Percentiles rank a stretch among this genome's conserved stretches.
Conservation (phyloP, 2,888 invertebrate species). For the Hirtodrosophila duncani region DNA sequence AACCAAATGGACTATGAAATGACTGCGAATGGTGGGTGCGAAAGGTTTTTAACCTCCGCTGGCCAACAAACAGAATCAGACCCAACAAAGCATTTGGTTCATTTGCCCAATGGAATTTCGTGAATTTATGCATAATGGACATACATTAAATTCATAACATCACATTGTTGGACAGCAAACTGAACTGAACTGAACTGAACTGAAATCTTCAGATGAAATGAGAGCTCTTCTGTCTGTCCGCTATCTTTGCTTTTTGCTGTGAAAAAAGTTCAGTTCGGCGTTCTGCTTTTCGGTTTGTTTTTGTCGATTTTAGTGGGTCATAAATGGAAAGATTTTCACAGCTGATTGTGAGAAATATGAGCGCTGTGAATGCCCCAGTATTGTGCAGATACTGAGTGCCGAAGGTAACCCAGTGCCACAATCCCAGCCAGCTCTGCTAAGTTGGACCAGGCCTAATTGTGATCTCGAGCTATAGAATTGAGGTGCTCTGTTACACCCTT, state of each 20-base stretch:
- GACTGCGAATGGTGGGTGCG: conserved; percentile 21
- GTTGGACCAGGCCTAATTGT: conserved; percentile 11
- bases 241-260: conserved; percentile 28
- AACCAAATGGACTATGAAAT: conserved; percentile 74
- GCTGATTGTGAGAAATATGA: conserved; percentile 69
- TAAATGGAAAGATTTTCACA: conserved; percentile 73
- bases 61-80: conserved; percentile 7
- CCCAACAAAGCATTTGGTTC: conserved; percentile 58
- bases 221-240: conserved; percentile 2
- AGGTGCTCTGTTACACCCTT: too few relatives aligned
- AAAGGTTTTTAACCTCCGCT: conserved; percentile 55
- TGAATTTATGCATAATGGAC: conserved; percentile 73
- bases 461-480: neutral
- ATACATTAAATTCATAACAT: conserved; percentile 70
- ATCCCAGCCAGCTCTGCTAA: conserved; percentile 2
- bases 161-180: conserved; percentile 38
- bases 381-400: conserved; percentile 32
- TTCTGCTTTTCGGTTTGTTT: conserved; percentile 20
- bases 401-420: neutral
- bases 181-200: conserved; percentile 2
- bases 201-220: conserved; percentile 12
- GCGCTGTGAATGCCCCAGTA: conserved; percentile 49
- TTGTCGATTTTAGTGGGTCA: conserved; percentile 64
- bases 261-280: conserved; percentile 33
- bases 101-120: conserved; percentile 57